Conservation (phyloP, 1,140 invertebrate species). For the Drosophila virilis region DNA sequence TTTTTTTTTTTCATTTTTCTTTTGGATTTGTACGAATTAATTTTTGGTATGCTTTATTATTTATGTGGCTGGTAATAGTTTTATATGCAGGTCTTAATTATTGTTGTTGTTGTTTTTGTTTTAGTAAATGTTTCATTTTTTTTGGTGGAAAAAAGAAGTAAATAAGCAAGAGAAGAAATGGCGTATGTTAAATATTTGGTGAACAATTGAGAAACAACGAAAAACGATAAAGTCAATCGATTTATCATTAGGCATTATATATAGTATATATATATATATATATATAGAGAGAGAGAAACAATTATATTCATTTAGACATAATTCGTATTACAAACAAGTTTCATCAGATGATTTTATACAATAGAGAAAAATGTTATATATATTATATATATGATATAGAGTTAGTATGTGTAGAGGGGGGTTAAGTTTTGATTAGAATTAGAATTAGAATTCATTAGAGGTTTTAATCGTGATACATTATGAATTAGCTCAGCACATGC, state of each 20-base stretch:
- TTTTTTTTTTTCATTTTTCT: slow-evolving; percentile 27
- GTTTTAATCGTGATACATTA: slow-evolving; percentile 20
- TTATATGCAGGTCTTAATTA: slow-evolving; percentile 58
- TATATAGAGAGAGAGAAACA: slow-evolving; percentile 47
- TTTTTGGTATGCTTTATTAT: slow-evolving; percentile 21
- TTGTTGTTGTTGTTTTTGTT: slow-evolving; percentile 38
- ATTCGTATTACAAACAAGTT: slow-evolving; percentile 44
- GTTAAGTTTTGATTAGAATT: slow-evolving; percentile 15
- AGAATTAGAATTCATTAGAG: slow-evolving; percentile 17
- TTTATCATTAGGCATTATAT: slow-evolving; percentile 54
- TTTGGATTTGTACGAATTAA: slow-evolving; percentile 42
- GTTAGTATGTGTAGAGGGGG: slow-evolving; percentile 12
- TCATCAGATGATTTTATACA: slow-evolving; percentile 18
- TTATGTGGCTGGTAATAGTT: slow-evolving; percentile 55
- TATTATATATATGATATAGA: slow-evolving; percentile 1
- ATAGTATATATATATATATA: slow-evolving; percentile 37
- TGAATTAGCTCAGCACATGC: slow-evolving; percentile 26
- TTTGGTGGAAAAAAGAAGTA: slow-evolving; percentile 82
- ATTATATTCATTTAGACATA: slow-evolving; percentile 42
- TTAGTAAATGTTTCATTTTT: slow-evolving; percentile 29
- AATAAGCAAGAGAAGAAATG: slow-evolving; percentile 84
- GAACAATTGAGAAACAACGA: slow-evolving; percentile 77
- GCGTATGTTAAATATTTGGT: slow-evolving; percentile 83
- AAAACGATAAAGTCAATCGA: slow-evolving; percentile 68
- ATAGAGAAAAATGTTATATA: slow-evolving; percentile 11